Conservation (phyloP, 1,140 invertebrate species). For the Brachionus calyciflorus region DNA sequence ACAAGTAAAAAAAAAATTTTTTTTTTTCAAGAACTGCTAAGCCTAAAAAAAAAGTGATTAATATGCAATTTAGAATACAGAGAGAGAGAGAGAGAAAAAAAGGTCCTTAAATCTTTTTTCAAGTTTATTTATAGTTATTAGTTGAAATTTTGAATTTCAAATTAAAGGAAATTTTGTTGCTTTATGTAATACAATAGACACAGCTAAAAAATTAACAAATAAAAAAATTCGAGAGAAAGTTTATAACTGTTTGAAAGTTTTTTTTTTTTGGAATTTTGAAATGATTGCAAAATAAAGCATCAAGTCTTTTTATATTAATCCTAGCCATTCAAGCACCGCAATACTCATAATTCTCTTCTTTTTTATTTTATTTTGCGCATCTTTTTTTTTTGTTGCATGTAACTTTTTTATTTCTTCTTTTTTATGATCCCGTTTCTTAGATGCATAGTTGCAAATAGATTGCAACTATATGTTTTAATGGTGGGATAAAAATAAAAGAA, state of each 20-base stretch:
- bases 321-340: conserved; percentile 32
- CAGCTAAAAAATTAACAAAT: no score
- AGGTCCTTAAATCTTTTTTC: neutral
- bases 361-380: neutral
- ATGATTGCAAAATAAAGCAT: conserved; percentile 26
- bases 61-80: neutral
- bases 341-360: conserved; percentile 1
- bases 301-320: neutral
- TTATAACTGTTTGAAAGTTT: no score
- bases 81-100: neutral
- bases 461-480: neutral
- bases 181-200: no score
- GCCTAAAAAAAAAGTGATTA: conserved; percentile 16
- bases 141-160: no score
- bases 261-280: neutral
- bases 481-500: no score
- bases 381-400: no score
- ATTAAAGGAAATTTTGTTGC: no score
- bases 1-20: conserved; percentile 8
- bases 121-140: neutral
- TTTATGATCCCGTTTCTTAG: conserved; percentile 17
- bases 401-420: conserved; percentile 3
- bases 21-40: neutral
- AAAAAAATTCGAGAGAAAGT: no score
- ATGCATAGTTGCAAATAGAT: neutral